Conservation (phyloP, 2,113 vertebrate genomes). For the Nycticorax nycticorax region DNA sequence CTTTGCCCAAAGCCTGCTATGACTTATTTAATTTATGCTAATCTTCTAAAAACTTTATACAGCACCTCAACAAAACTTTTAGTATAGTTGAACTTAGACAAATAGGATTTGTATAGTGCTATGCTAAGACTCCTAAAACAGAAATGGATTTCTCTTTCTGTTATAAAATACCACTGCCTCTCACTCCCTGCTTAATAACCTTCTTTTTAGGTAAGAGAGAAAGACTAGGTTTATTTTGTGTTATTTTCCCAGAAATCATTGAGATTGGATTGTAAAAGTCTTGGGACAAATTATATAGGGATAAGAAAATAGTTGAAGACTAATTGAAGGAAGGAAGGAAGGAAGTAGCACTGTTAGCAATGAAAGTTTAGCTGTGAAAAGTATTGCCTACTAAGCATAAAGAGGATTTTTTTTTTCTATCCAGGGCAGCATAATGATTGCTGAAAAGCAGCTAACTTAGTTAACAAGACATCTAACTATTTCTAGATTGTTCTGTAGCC, state of each 20-base stretch:
- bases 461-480: not conserved
- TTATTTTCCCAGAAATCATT: not conserved
- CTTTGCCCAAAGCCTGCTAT: not conserved
- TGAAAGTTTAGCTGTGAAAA: not conserved
- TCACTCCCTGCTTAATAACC: not conserved
- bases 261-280: not conserved
- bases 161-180: not conserved
- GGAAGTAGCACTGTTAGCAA: not conserved
- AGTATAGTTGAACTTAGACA: not conserved
- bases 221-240: not conserved
- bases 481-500: not conserved
- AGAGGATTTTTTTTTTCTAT: not conserved
- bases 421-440: not conserved
- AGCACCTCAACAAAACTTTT: not conserved
- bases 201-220: not conserved
- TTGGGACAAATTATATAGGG: not conserved
- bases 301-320: not conserved
- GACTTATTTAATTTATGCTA: not conserved
- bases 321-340: no score
- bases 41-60: not conserved
- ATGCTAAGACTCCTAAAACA: not conserved
- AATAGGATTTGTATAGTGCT: not conserved
- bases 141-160: not conserved
- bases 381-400: not conserved
- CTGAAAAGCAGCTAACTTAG: not conserved